phyloP scores from a whole-genome alignment of 2,113 vertebrate species.

The Passer domesticus region DNA sequence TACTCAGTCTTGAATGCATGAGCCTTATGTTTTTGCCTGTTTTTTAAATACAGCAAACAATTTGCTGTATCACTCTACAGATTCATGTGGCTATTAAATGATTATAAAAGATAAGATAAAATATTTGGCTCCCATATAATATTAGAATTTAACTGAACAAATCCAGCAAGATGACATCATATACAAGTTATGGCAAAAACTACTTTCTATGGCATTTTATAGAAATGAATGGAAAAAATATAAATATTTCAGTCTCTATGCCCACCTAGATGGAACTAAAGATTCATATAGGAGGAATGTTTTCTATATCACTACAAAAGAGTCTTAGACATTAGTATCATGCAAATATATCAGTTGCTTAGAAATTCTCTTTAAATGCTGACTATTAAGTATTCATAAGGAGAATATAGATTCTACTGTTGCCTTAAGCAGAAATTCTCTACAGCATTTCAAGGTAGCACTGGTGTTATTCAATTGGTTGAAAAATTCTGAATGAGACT shows the following conservation, averaged over 20 bases:
- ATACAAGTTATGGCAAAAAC: not conserved
- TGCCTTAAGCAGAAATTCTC: not conserved
- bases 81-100: not conserved
- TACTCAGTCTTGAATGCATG: not conserved
- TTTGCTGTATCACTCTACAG: not conserved
- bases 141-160: not conserved
- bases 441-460: not conserved
- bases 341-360: not conserved
- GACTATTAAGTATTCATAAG: not conserved
- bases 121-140: not conserved
- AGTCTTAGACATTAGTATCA: not conserved
- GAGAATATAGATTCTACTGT: not conserved
- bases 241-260: not conserved
- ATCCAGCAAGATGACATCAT: not conserved
- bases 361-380: not conserved
- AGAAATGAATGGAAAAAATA: not conserved
- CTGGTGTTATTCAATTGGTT: not conserved
- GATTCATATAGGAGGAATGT: not conserved
- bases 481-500: not conserved
- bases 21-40: not conserved
- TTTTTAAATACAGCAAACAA: not conserved
- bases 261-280: not conserved
- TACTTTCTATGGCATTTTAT: not conserved
- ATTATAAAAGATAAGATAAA: not conserved
- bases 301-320: not conserved